Evolutionary conservation across 2,113 vertebrate species (phyloP).

Genomic region (Formicarius rufipectus): DNA sequence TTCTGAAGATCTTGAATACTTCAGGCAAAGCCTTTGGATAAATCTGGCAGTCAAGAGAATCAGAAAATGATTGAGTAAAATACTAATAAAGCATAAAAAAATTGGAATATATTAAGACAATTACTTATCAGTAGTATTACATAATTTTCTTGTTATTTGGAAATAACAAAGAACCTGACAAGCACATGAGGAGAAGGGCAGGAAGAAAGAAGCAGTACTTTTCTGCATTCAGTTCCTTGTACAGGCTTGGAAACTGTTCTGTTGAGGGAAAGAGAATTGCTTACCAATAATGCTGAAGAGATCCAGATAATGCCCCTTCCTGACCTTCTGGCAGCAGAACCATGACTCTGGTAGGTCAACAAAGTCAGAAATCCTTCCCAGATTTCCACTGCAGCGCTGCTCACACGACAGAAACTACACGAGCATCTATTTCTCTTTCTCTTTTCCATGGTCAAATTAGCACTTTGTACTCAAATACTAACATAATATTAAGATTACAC

Average conservation of each 20-base stretch:
- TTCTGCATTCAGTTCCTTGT: background rate
- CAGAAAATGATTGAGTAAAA: background rate
- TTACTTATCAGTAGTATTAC: background rate
- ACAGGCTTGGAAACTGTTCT: background rate
- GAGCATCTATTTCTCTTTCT: background rate
- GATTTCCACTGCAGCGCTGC: background rate
- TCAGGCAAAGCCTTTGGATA: background rate
- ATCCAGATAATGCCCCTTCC: background rate
- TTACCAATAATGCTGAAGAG: background rate
- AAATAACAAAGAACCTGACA: background rate
- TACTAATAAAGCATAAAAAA: background rate
- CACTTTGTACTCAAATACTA: background rate
- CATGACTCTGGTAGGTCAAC: background rate
- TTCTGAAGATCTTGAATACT: background rate
- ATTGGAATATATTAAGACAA: background rate
- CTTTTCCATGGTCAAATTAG: background rate
- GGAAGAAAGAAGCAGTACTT: background rate
- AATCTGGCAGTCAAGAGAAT: background rate
- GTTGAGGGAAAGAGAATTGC: background rate
- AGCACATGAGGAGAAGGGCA: background rate
- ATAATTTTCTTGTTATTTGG: background rate
- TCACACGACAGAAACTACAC: background rate
- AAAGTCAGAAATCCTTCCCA: background rate
- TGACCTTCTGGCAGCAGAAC: background rate
- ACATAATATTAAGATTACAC: background rate